Percentiles rank a stretch among this genome's conserved stretches.
Conservation (phyloP, 2,888 invertebrate genomes). For the Phytoseiulus persimilis region DNA sequence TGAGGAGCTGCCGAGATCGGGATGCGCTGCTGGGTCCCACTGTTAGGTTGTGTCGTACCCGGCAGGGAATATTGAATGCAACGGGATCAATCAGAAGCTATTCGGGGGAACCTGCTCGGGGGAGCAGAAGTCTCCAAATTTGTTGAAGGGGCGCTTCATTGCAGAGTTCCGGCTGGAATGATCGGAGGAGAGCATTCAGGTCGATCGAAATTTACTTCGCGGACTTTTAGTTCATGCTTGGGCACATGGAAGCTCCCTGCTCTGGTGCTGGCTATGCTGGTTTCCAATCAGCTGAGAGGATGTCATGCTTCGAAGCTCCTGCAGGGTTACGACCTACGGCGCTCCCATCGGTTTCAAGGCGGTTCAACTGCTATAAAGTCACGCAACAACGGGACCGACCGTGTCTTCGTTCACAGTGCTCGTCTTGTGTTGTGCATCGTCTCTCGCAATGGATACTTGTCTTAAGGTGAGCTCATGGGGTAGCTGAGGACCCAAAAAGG, state of each 20-base stretch:
- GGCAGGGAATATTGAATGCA: too few species aligned
- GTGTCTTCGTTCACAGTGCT: not conserved
- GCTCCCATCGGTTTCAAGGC: not conserved
- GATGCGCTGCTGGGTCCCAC: too few species aligned
- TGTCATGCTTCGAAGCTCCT: not conserved
- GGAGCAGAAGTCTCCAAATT: too few species aligned
- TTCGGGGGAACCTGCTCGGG: too few species aligned
- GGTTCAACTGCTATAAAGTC: not conserved
- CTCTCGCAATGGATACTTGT: not conserved
- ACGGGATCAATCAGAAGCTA: too few species aligned
- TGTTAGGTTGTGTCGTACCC: too few species aligned
- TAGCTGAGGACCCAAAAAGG: not conserved
- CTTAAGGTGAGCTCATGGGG: not conserved
- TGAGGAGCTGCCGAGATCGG: too few species aligned
- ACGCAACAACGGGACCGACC: not conserved
- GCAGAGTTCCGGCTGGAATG: too few species aligned
- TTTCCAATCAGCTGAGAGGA: not conserved
- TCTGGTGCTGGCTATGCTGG: not conserved
- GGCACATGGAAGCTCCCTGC: not conserved
- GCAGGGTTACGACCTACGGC: slow-evolving; percentile 5
- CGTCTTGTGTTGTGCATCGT: not conserved
- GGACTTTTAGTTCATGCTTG: not conserved
- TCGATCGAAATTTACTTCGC: not conserved
- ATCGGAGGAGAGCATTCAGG: too few species aligned
- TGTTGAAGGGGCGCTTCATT: too few species aligned